phyloP scores from a whole-genome alignment of 2,113 vertebrate species.

The Boleophthalmus pectinirostris region DNA sequence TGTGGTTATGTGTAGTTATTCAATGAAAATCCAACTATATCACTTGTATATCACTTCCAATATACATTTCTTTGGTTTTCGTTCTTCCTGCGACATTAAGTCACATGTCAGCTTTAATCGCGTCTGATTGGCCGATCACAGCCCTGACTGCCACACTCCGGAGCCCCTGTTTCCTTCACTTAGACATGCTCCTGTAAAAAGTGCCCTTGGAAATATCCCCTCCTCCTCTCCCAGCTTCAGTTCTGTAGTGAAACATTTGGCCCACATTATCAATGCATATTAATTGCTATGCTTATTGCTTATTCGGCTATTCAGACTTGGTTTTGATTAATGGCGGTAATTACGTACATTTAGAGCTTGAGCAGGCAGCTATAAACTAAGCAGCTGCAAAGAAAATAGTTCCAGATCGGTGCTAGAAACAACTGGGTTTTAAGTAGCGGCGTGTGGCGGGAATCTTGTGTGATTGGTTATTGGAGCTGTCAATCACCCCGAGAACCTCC shows the following conservation, averaged over 20 bases:
- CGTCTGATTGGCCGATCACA: not conserved
- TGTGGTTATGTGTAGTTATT: not conserved
- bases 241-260: not conserved
- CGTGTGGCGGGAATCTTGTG: not conserved
- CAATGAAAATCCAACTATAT: not conserved
- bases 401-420: not conserved
- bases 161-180: not conserved
- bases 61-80: not conserved
- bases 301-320: conserved; percentile 7
- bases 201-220: not conserved
- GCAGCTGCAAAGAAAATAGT: conserved; percentile 9
- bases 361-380: conserved; percentile 3
- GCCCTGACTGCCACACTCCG: not conserved
- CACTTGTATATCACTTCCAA: no score
- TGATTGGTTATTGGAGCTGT: conserved; percentile 7
- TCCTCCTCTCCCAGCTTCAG: not conserved
- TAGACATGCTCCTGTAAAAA: not conserved
- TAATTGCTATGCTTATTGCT: conserved; percentile 8
- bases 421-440: not conserved
- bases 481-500: not conserved
- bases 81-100: conserved; percentile 1
- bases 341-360: conserved; percentile 6
- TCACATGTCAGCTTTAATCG: conserved; percentile 10
- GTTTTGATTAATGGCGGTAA: conserved; percentile 6
- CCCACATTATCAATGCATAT: conserved; percentile 5